Evolutionary conservation across 2,797 vertebrate genomes (phyloP).

Genomic region (Galago senegalensis): DNA sequence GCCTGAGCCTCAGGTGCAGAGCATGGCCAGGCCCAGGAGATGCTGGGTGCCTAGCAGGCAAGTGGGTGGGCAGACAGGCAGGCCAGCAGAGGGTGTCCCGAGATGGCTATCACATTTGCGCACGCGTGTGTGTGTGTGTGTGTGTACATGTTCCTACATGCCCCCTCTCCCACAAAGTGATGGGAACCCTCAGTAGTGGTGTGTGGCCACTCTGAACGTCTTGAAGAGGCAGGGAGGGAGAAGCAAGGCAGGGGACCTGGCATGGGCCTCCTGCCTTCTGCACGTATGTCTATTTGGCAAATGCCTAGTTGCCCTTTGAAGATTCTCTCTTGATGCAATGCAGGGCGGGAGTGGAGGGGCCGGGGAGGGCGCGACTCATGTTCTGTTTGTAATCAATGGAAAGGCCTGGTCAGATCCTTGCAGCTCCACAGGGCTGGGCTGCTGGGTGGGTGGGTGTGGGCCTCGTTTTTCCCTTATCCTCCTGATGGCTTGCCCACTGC

Average conservation of each 20-base stretch:
- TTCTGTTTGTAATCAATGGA: slow-evolving; percentile 81
- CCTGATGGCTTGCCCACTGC: slow-evolving; percentile 9
- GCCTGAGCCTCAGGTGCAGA: neutral
- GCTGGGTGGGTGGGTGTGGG: neutral
- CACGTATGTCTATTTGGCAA: slow-evolving; percentile 78
- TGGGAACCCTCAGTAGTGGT: neutral
- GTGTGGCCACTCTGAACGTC: slow-evolving; percentile 67
- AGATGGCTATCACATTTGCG: slow-evolving; percentile 6
- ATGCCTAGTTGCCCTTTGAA: slow-evolving; percentile 75
- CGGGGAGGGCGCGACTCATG: slow-evolving; percentile 62
- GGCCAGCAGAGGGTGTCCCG: slow-evolving; percentile 36
- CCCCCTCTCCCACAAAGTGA: neutral
- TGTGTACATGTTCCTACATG: neutral
- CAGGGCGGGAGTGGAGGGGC: slow-evolving; percentile 59
- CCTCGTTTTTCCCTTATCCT: neutral
- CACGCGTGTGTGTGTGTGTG: neutral
- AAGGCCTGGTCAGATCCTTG: slow-evolving; percentile 64
- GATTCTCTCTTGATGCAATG: slow-evolving; percentile 75
- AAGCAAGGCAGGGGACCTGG: slow-evolving; percentile 68
- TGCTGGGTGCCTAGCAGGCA: neutral
- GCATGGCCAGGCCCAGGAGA: neutral
- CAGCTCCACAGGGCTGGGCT: slow-evolving; percentile 30
- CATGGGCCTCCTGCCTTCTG: slow-evolving; percentile 55
- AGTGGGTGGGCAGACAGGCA: neutral
- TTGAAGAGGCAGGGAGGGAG: slow-evolving; percentile 61